Percentiles rank a stretch among this genome's conserved stretches.
Evolutionary conservation across 2,113 vertebrate species (phyloP).

Genomic region (Cnemophilus loriae): DNA sequence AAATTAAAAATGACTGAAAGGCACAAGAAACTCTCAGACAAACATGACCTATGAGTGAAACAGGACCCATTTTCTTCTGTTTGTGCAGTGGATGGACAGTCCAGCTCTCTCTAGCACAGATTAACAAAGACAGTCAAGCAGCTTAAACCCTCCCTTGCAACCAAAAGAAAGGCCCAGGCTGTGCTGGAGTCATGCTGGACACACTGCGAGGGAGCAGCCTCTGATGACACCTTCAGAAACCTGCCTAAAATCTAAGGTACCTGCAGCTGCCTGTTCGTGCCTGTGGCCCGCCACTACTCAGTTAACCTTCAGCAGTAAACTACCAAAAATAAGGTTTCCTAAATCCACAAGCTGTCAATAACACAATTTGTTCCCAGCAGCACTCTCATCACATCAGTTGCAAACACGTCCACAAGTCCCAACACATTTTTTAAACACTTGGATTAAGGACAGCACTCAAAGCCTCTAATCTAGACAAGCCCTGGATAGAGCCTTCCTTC

Average conservation of each 20-base stretch:
- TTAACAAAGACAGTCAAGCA: neutral
- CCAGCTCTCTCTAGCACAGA: neutral
- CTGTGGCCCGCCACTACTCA: neutral
- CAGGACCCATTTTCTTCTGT: neutral
- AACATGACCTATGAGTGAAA: neutral
- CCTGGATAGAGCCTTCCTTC: neutral
- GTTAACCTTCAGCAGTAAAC: neutral
- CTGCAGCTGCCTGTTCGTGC: neutral
- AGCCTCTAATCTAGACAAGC: neutral
- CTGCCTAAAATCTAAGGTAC: neutral
- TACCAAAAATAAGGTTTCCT: neutral
- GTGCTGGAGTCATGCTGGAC: neutral
- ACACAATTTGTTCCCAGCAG: neutral
- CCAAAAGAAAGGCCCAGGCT: neutral
- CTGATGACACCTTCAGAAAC: neutral
- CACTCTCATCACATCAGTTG: neutral
- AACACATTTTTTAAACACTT: fast-evolving
- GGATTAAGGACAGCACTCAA: neutral
- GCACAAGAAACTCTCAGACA: neutral
- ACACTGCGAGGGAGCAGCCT: neutral
- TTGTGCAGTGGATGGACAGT: neutral
- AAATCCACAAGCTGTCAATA: neutral
- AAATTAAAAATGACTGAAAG: neutral
- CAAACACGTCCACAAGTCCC: fast-evolving
- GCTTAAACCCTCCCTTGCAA: neutral